A percentile compares a stretch with the other conserved stretches of the same genome.
Conservation (phyloP, 2,888 invertebrate genomes). For the Philereme vetulata region DNA sequence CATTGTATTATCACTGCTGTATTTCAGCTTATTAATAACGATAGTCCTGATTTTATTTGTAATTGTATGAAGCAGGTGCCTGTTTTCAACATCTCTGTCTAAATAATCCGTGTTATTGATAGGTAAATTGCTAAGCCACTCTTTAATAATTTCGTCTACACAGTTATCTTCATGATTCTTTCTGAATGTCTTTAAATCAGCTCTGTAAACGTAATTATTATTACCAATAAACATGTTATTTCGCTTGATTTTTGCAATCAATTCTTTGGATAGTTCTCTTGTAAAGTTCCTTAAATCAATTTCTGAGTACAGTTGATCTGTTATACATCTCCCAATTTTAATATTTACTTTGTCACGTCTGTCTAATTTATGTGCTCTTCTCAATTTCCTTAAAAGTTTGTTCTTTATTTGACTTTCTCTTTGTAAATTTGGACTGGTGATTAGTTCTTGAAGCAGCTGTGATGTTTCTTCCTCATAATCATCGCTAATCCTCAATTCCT, state of each 20-base stretch:
- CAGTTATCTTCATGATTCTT: conserved; percentile 16
- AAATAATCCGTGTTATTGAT: conserved; percentile 41
- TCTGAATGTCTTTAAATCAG: conserved; percentile 31
- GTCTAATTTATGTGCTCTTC: conserved; percentile 26
- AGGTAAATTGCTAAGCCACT: conserved; percentile 51
- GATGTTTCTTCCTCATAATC: conserved; percentile 44
- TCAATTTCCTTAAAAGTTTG: conserved; percentile 37
- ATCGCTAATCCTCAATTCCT: conserved; percentile 43
- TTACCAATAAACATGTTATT: conserved; percentile 25
- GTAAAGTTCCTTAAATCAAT: conserved; percentile 29
- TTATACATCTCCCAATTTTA: conserved; percentile 26
- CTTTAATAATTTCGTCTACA: conserved; percentile 45
- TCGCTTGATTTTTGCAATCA: conserved; percentile 31
- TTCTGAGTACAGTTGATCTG: conserved; percentile 28
- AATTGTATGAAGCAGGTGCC: conserved; percentile 39
- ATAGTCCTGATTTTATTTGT: conserved; percentile 43
- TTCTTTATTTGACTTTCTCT: conserved; percentile 36
- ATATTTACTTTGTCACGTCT: conserved; percentile 23
- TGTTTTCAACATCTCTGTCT: conserved; percentile 39
- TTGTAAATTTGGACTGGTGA: conserved; percentile 33
- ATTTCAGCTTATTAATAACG: conserved; percentile 36
- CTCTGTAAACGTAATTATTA: conserved; percentile 27
- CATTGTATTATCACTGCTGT: conserved; percentile 36
- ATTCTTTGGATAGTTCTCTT: conserved; percentile 28
- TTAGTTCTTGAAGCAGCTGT: conserved; percentile 44